Evolutionary conservation across 1,140 invertebrate genomes (phyloP), one percentile per base, ranked within the genome.

Genomic region (Microplitis mediator): DNA sequence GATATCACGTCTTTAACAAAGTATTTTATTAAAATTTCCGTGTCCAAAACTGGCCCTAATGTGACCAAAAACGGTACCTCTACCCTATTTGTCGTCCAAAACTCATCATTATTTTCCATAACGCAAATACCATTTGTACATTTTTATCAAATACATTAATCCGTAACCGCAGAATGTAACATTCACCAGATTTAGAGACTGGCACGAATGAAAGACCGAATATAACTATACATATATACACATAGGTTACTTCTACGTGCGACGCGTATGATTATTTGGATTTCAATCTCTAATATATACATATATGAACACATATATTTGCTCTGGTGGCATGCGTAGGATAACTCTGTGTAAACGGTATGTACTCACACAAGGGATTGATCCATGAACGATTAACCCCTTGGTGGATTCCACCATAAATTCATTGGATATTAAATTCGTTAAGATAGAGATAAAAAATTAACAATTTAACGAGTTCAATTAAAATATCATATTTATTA

Each of bases 101-200:
- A 45, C 39, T 45, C 6, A 45, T 45, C 6, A 45, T 45, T 5
- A 45, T 45, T 45, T 45, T 45, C 6, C 39, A 45, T 45, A 45
- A 45, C 5, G 11, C 11, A 45, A 11, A 32, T 66, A 45, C 6
- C 36, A 32, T 36, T 6, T 54, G 32, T 50, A 32, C 1, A n/a
- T 11, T 62, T 65, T 69, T 67, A 69, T 74, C 64, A 69, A 74
- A 64, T 74, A 74, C 72, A 58, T 60, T 74, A 74, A 74, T 69
- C 72, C 72, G 64, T 74, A 61, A 50, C 66, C 66, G 39, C 71
- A 35, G 52, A 45, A 34, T 34, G 58, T 32, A 36, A 36, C 61
- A 63, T 71, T 71, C 60, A 36, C 56, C 34, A 23, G 60, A 52
- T 56, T 51, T 67, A 34, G 50, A 73, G 45, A 54, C 65, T 9